Evolutionary conservation across 2,113 vertebrate genomes (phyloP).

Genomic region (Crotalus viridis): DNA sequence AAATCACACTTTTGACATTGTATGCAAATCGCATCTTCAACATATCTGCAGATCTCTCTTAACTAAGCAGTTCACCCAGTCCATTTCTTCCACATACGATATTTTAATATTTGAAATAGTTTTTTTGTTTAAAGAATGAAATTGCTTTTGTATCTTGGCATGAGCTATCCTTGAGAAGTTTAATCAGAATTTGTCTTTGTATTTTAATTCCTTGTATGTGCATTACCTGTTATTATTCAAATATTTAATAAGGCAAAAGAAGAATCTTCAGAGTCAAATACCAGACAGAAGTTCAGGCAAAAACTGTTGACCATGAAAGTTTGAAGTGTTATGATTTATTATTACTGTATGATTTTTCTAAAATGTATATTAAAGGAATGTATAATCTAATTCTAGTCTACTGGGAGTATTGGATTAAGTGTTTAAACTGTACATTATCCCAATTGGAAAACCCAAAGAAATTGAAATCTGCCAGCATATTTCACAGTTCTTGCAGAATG

Average conservation of each 20-base stretch:
- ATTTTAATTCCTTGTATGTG: conserved; percentile 14
- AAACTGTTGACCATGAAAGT: not conserved
- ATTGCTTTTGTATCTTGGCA: conserved; percentile 36
- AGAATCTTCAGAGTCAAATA: not conserved
- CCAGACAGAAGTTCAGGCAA: not conserved
- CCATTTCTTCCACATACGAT: conserved; percentile 43
- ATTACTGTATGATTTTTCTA: not conserved
- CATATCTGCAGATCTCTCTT: conserved; percentile 35
- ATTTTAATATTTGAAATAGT: conserved; percentile 57
- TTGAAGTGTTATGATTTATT: not conserved
- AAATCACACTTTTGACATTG: conserved; percentile 29
- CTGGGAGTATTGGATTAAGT: not conserved
- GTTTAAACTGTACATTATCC: not conserved
- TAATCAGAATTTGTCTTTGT: conserved; percentile 38
- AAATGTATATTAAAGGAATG: not conserved
- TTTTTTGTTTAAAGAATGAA: conserved; percentile 52
- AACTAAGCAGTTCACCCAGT: conserved; percentile 41
- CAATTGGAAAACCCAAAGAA: not conserved
- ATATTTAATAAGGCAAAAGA: not conserved
- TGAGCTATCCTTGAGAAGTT: conserved; percentile 34
- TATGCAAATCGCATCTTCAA: conserved; percentile 42
- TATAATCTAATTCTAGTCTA: not conserved
- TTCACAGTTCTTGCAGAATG: not conserved
- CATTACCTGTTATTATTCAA: not conserved
- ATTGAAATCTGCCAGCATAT: not conserved